Evolutionary conservation across 2,888 invertebrate species (phyloP).

Genomic region (Venusia cambrica): DNA sequence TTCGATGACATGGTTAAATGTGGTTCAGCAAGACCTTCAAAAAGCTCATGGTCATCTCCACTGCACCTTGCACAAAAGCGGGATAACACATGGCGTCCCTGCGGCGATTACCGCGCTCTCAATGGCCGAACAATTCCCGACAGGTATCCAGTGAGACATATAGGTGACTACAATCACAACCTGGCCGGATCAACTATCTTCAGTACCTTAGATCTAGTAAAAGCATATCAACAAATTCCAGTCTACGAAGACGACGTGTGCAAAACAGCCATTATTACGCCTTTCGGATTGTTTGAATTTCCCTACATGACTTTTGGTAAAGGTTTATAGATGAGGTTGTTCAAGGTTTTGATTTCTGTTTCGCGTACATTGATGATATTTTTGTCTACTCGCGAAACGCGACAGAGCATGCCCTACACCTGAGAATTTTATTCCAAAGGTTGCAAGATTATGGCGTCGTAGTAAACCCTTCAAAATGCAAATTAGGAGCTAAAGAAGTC

Average conservation of each 20-base stretch:
- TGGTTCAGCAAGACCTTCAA: slow-evolving; percentile 31
- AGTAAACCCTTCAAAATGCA: too few relatives aligned
- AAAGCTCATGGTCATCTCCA: slow-evolving; percentile 36
- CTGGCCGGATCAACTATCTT: slow-evolving; percentile 3
- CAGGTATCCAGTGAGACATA: slow-evolving; percentile 30
- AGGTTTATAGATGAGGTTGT: slow-evolving; percentile 35
- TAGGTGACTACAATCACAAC: slow-evolving; percentile 3
- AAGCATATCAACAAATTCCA: too few relatives aligned
- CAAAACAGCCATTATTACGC: too few relatives aligned
- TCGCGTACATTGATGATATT: slow-evolving; percentile 44
- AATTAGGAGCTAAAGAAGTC: too few relatives aligned
- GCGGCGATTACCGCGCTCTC: slow-evolving; percentile 41
- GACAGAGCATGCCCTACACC: slow-evolving; percentile 23
- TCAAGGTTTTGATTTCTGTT: slow-evolving; percentile 39
- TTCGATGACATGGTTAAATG: slow-evolving; percentile 20
- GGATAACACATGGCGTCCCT: slow-evolving; percentile 27
- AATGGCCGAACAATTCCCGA: slow-evolving; percentile 35
- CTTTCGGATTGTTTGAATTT: too few relatives aligned
- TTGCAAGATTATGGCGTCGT: slow-evolving; percentile 19
- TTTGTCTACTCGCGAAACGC: slow-evolving; percentile 25
- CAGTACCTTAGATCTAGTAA: too few relatives aligned
- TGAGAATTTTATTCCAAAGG: slow-evolving; percentile 16
- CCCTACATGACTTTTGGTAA: too few relatives aligned
- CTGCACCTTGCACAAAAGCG: slow-evolving; percentile 18
- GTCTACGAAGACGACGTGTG: too few relatives aligned